Evolutionary conservation across 2,888 invertebrate genomes (phyloP).

Genomic region (Phlogophora meticulosa): DNA sequence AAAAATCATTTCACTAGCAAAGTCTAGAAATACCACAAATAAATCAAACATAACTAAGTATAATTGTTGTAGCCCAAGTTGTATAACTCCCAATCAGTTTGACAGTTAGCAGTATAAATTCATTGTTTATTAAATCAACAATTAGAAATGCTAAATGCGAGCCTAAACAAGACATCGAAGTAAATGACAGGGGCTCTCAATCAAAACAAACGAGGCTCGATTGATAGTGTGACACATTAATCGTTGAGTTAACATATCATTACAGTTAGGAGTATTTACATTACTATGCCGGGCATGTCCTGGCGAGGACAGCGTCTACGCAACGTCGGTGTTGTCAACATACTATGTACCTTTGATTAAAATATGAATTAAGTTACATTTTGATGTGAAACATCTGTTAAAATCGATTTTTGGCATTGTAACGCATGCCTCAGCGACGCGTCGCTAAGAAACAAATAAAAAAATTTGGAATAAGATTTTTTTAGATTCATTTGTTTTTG

Average conservation of each 20-base stretch:
- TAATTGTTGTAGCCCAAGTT: neutral
- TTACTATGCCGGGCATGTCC: constrained; percentile 62
- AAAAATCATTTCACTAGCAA: neutral
- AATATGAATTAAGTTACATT: constrained; percentile 34
- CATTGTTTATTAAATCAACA: constrained; percentile 46
- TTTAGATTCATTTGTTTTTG: too few species aligned
- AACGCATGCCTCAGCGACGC: too few species aligned
- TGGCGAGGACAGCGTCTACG: constrained; percentile 66
- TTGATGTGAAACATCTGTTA: too few species aligned
- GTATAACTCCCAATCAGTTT: constrained; percentile 33
- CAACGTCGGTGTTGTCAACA: constrained; percentile 59
- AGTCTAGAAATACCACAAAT: neutral
- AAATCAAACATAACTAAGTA: neutral
- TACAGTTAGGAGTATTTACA: constrained; percentile 60
- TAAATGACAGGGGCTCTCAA: constrained; percentile 62
- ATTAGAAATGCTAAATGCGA: constrained; percentile 55
- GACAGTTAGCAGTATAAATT: constrained; percentile 31
- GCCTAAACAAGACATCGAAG: constrained; percentile 48
- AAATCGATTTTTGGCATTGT: too few species aligned
- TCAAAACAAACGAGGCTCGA: constrained; percentile 60
- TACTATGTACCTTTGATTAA: constrained; percentile 29
- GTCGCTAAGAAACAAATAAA: too few species aligned
- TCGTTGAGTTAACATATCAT: constrained; percentile 65
- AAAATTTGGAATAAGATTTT: too few species aligned
- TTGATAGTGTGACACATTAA: constrained; percentile 62